A percentile compares a stretch with the other conserved stretches of the same genome.
These are phyloP conservation scores for Mustelus asterias DNA, from an alignment of 2,113 vertebrate species.

Conservation along the genomic window DNA sequence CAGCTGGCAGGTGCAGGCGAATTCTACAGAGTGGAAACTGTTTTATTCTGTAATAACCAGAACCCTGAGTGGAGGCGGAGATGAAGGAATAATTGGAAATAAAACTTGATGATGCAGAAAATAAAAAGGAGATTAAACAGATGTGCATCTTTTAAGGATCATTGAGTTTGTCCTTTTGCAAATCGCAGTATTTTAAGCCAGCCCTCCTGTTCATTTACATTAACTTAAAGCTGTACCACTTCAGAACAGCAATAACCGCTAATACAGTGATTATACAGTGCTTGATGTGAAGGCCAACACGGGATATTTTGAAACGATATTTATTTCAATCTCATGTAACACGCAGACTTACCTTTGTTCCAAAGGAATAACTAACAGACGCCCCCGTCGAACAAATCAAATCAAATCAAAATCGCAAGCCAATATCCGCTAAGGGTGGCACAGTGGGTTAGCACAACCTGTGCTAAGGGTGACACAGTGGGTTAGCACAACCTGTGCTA, in stretches of 20 bases:
- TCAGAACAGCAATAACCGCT: not conserved
- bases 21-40: not conserved
- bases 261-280: slow-evolving; percentile 11
- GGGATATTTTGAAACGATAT: not conserved
- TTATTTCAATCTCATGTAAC: slow-evolving; percentile 25
- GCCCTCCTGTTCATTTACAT: slow-evolving; percentile 29
- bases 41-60: not conserved
- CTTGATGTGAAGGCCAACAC: not conserved
- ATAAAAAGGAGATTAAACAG: slow-evolving; percentile 71
- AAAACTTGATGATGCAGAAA: slow-evolving; percentile 73
- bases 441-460: no score
- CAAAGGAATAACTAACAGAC: not conserved
- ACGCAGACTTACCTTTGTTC: not conserved
- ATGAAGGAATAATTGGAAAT: slow-evolving; percentile 63
- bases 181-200: slow-evolving; percentile 16
- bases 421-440: no score
- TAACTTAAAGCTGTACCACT: slow-evolving; percentile 9
- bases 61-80: slow-evolving; percentile 13
- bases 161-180: slow-evolving; percentile 59
- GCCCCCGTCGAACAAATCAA: not conserved
- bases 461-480: no score
- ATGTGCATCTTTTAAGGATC: slow-evolving; percentile 66
- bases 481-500: no score
- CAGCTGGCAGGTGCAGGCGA: not conserved
- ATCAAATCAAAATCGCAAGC: slow-evolving; percentile 5